Base-by-base conservation (phyloP, 2,113 vertebrate genomes). In the Limanda limanda region DNA sequence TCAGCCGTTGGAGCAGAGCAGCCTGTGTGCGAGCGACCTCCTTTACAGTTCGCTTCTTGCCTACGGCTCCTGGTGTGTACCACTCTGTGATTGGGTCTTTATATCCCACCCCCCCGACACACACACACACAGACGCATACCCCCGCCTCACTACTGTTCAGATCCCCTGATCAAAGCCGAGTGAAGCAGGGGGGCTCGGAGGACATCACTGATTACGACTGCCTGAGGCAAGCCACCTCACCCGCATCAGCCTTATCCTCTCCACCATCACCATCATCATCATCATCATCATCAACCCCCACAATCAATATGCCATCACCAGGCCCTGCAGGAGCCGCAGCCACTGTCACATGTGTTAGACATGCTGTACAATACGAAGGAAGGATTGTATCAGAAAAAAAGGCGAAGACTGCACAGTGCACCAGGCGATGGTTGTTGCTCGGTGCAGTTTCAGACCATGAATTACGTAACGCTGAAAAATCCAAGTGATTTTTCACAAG, bases 151-250 rank as follows among this genome's bases (percentile, higher is more conserved):
- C 55, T 42, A 74, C 68, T 62, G 67, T 81, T 81, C 75, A 61
- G 68, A 90, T 86, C 81, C 75, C 55, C 75, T 85, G 84, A 92
- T 90, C 84, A 89, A 86, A 90, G 79, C 52, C 55, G 68, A 77
- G 69, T 64, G 76, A 82, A 82, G 82, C 75, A 73, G 51, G 37
- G 56, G 67, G 65, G 60, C 66, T 78, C 72, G 71, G 76, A 84
- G 73, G 84, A 83, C 79, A 87, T 77, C 66, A 78, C 65, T 86
- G 85, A 90, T 90, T 89, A 85, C 86, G 58, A 64, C 54, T 48
- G 81, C 88, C 83, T 64, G 56, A 85, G 83, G 88, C 87, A 47
- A 71, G 71, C 71, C 82, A 77, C 76, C 66, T 74, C 56, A 80
- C 74, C 73, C 51, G 9, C 42, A 37, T 62, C 72, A 78, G 60